These are phyloP conservation scores for Macquaria australasica DNA, from an alignment of 2,113 vertebrate species.

Conservation along the genomic window DNA sequence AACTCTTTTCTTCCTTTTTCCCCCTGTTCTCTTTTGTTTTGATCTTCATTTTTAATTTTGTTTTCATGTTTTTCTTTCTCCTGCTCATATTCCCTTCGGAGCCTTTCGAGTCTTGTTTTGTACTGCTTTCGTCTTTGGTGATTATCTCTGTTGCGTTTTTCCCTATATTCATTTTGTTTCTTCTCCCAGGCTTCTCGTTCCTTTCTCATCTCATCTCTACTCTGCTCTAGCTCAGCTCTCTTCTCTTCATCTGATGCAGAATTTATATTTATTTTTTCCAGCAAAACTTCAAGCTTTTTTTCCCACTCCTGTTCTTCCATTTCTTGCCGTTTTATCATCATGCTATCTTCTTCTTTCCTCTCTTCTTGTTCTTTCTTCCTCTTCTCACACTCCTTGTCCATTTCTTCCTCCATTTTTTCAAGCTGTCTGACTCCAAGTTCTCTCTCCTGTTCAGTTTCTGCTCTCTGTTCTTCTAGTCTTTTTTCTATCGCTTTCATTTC, in stretches of 20 bases:
- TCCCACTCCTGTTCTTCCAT: not conserved
- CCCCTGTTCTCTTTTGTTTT: conserved; percentile 13
- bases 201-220: not conserved
- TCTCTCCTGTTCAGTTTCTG: too few species aligned
- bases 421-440: too few species aligned
- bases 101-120: not conserved
- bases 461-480: too few species aligned
- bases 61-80: not conserved
- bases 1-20: not conserved
- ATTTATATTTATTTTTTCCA: not conserved
- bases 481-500: too few species aligned
- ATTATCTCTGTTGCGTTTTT: not conserved
- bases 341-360: too few species aligned
- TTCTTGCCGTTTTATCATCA: not conserved
- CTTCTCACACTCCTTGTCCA: too few species aligned
- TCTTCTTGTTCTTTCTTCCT: too few species aligned
- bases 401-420: too few species aligned
- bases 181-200: not conserved
- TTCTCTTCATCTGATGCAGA: conserved; percentile 9
- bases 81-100: not conserved
- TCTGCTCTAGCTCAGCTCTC: not conserved
- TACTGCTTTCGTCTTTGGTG: not conserved
- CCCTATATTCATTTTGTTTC: not conserved
- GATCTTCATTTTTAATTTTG: not conserved
- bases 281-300: not conserved